phyloP scores from a whole-genome alignment of 2,888 invertebrate genomes.

The Candidula unifasciata region DNA sequence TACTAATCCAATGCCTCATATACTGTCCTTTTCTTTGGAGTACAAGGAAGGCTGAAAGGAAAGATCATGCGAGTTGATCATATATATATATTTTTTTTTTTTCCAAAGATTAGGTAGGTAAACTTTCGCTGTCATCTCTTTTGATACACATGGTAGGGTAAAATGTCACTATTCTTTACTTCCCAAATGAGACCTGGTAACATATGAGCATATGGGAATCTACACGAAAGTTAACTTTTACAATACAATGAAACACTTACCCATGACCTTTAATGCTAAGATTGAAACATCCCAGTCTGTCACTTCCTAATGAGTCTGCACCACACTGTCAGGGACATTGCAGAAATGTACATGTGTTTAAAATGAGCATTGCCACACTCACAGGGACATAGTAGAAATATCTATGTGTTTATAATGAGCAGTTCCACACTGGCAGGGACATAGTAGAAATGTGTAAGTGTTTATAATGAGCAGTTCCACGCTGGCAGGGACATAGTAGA shows the following conservation, averaged over 20 bases:
- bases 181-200: too few relatives aligned
- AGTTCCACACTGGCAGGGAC: slow-evolving; percentile 81
- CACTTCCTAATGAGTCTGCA: slow-evolving; percentile 97
- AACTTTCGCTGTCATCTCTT: too few relatives aligned
- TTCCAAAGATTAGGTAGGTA: too few relatives aligned
- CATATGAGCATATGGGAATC: too few relatives aligned
- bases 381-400: slow-evolving; percentile 37
- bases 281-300: slow-evolving; percentile 96
- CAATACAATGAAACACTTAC: slow-evolving; percentile 70
- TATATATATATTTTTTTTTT: too few relatives aligned
- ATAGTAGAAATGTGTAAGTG: not conserved
- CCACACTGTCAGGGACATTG: slow-evolving; percentile 86
- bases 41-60: too few relatives aligned
- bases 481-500: not conserved
- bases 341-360: not conserved
- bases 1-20: too few relatives aligned
- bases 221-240: not conserved
- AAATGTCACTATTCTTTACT: too few relatives aligned
- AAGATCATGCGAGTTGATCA: too few relatives aligned
- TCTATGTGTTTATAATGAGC: slow-evolving; percentile 78
- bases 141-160: too few relatives aligned
- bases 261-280: slow-evolving; percentile 96
- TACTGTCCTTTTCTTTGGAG: too few relatives aligned
- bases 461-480: slow-evolving; percentile 83
- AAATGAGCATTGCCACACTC: slow-evolving; percentile 94